These are phyloP conservation scores for Antigone vipio DNA, from an alignment of 2,113 vertebrate species.

Conservation along the genomic window DNA sequence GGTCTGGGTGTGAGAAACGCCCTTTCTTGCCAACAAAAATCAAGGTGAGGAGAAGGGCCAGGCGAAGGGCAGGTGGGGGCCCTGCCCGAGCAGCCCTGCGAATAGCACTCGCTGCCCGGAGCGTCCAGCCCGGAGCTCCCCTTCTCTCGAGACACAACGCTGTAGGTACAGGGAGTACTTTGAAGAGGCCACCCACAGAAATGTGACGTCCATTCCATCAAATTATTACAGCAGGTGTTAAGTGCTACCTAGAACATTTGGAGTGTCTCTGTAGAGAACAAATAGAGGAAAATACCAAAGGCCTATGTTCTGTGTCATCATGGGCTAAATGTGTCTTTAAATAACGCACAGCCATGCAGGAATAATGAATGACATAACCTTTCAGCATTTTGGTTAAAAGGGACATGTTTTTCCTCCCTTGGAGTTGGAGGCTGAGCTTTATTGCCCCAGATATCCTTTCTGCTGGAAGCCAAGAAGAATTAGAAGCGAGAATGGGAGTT, in stretches of 20 bases:
- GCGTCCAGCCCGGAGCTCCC: not conserved
- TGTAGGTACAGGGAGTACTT: not conserved
- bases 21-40: not conserved
- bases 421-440: not conserved
- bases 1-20: not conserved
- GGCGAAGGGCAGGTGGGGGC: not conserved
- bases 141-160: rapidly evolving
- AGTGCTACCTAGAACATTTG: not conserved
- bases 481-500: rapidly evolving
- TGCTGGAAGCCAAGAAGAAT: not conserved
- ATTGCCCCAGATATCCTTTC: no score
- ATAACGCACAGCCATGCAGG: no score
- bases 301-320: not conserved
- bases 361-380: not conserved
- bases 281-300: not conserved
- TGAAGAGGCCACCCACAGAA: not conserved
- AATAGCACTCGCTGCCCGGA: not conserved
- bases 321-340: not conserved
- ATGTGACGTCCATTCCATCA: not conserved
- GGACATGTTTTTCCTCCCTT: not conserved
- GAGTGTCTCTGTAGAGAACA: not conserved
- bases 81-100: not conserved
- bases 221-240: not conserved
- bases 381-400: not conserved
- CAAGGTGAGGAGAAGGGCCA: not conserved